Base-by-base conservation (phyloP, 2,797 vertebrate species). In the Hirundo rustica region DNA sequence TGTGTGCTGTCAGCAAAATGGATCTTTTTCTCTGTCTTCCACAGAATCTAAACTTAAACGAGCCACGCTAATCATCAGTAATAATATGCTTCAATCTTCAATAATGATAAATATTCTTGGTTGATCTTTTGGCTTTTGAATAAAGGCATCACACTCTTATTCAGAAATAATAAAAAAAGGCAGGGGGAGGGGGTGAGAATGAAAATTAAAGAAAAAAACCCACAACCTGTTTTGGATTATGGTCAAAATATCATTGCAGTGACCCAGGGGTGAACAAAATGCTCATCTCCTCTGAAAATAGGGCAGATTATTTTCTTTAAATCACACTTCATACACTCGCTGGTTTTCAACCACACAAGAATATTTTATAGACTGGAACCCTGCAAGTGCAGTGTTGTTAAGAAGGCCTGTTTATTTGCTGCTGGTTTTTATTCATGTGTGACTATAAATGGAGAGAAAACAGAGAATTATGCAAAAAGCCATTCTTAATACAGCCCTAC, bases 261-360 rank as follows among this genome's bases (percentile, higher is more conserved):
- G 58, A 94, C 64, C 62, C 40, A 50, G 42, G 67, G 54, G 11
- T 70, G 30, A 80, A 77, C 25, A 66, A 86, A 93, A 85, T 5
- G 25, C 51, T 82, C 36, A 79, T 77, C 65, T 85, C 48, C 64
- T 51, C 80, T 85, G n/a, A 67, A 93, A 92, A 92, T 4, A 45
- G 40, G 42, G 36, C 64, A 82, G 40, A 40, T 84, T 90, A 77
- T 82, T 81, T 80, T 71, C 62, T 68, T 91, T 48, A 88, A 61
- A 89, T 77, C 42, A 55, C 44, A 90, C 27, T 76, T 90, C 34
- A 45, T 36, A 40, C 34, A 76, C 25, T 32, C 2, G 4, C 40
- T 78, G 29, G n/a, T 84, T 78, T 91, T 74, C 72, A 70, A 36
- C 32, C 29, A 74, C 51, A 53, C 9, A 58, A 64, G n/a, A 87